Percentiles rank a stretch among this genome's conserved stretches.
Evolutionary conservation across 2,113 vertebrate genomes (phyloP).

Genomic region (Aldabrachelys gigantea): DNA sequence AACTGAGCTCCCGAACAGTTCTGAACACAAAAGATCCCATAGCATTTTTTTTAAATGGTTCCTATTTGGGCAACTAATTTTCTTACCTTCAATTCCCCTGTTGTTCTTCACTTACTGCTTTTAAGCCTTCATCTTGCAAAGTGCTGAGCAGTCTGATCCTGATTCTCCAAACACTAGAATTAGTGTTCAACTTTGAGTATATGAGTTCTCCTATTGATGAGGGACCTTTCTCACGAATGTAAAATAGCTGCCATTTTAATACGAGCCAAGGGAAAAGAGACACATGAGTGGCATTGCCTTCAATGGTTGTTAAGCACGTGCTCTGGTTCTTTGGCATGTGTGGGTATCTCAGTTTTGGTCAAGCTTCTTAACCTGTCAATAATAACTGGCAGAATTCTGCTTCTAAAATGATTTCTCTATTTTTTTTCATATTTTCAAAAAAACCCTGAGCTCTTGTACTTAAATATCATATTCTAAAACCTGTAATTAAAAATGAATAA

Average conservation of each 20-base stretch:
- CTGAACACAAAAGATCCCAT: background rate
- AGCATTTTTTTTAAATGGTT: background rate
- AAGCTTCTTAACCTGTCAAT: background rate
- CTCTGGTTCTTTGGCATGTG: background rate
- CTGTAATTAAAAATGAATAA: background rate
- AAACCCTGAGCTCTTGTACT: background rate
- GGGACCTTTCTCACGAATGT: rapidly evolving
- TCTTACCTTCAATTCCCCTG: no score
- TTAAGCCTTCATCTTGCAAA: rapidly evolving
- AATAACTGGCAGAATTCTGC: background rate
- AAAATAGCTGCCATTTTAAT: background rate
- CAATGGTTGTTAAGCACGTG: rapidly evolving
- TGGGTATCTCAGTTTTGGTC: background rate
- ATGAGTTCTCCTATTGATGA: rapidly evolving
- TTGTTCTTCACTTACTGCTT: no score
- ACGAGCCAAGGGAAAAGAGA: background rate
- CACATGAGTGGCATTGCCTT: background rate
- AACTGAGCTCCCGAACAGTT: background rate
- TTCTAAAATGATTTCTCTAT: background rate
- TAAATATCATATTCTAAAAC: conserved; percentile 6
- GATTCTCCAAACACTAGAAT: background rate
- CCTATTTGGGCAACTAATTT: background rate
- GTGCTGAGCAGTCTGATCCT: rapidly evolving
- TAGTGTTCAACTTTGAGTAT: background rate
- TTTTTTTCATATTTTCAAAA: conserved; percentile 8